Evolutionary conservation across 2,113 vertebrate genomes (phyloP), one percentile per base, ranked within the genome.

Genomic region (Saguinus imperator): DNA sequence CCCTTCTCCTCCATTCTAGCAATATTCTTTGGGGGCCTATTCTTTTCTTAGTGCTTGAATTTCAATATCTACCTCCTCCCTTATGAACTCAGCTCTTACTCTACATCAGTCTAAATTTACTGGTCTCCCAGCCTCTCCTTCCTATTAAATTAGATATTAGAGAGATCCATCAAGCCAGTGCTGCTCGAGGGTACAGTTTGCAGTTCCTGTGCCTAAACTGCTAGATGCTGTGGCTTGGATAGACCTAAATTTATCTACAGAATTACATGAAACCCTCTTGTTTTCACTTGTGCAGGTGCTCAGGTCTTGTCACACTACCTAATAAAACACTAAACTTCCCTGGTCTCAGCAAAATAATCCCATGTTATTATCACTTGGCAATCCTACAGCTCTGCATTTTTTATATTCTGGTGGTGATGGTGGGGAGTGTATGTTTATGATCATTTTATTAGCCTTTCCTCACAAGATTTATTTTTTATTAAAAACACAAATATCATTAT

Each of bases 381-480:
- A 52, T 95, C 77, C 45, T 64, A 27, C 25, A 45, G 72, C 52
- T 94, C 70, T 93, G 92, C 66, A 83, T 92, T 87, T 76, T 89
- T 79, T 82, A 76, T 94, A 75, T 80, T 91, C 66, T 45, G 5
- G 43, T 87, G 90, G 14, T 50, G 57, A 58, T 18, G 13, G 57
- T 48, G 48, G 45, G 21, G 43, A 4, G 29, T 87, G 73, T 80
- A 27, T 86, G 55, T 82, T 89, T 97, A 52, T 0, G 8, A 94
- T 84, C 72, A 94, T 91, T 98, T 97, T 98, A 96, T 97, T 96
- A 95, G 73, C n/a, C 17, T 95, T 87, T 86, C 70, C 37, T 94
- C 68, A 90, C 77, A 91, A 94, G 77, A 83, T 85, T 87, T 29
- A 25, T 88, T 97, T 64, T 97, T 97, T 97, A 97, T 97, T 98